A percentile compares a stretch with the other conserved stretches of the same genome.
These are phyloP conservation scores for Cottoperca gobio DNA, from an alignment of 2,797 vertebrate genomes.

Conservation along the genomic window DNA sequence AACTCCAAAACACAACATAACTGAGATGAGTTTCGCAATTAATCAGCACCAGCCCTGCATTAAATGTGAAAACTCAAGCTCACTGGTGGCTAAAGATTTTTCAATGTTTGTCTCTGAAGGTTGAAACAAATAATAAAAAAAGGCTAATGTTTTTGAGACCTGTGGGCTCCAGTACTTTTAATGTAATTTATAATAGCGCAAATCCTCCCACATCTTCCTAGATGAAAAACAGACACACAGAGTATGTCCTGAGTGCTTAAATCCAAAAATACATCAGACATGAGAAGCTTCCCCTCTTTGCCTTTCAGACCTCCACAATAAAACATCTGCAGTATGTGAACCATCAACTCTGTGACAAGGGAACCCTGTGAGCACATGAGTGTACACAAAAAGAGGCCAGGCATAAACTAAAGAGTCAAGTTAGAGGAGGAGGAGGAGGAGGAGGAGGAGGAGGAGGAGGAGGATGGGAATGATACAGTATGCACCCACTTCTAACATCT, in stretches of 20 bases:
- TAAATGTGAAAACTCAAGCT: neutral
- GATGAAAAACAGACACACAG: constrained; percentile 35
- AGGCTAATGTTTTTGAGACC: neutral
- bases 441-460: constrained; percentile 24
- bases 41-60: neutral
- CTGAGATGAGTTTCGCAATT: neutral
- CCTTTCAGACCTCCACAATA: constrained; percentile 37
- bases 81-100: neutral
- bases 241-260: neutral
- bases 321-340: constrained; percentile 54
- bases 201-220: neutral
- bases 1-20: neutral
- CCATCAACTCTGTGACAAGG: constrained; percentile 25
- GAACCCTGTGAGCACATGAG: constrained; percentile 6
- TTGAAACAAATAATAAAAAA: neutral
- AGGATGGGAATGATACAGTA: constrained; percentile 40
- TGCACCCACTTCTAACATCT: constrained; percentile 48
- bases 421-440: constrained; percentile 10
- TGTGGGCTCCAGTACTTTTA: neutral
- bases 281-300: constrained; percentile 37
- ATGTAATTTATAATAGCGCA: neutral
- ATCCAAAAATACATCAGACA: constrained; percentile 46
- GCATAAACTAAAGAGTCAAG: constrained; percentile 13
- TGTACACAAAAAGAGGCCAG: constrained; percentile 11
- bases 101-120: neutral